Conservation (phyloP, 2,113 vertebrate genomes). For the mouse (Mus musculus) region GRCm39 chr5:141888001-141888500, state of each 20-base stretch:
- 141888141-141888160: neutral
- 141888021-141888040: neutral
- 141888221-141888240: accelerated
- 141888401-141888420: neutral
- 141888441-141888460: accelerated
- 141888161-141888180: neutral
- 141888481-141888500: accelerated
- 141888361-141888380: neutral
- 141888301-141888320: neutral
- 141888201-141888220: accelerated
- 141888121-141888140: neutral
- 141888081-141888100: neutral
- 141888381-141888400: neutral
- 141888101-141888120: neutral
- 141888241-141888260: accelerated
- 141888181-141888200: accelerated
- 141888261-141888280: neutral
- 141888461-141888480: accelerated
- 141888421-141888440: accelerated
- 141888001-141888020: neutral
- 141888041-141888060: neutral
- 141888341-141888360: too few relatives aligned
- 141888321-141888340: accelerated
- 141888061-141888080: neutral
- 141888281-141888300: too few relatives aligned